A percentile compares a stretch with the other conserved stretches of the same genome.
Evolutionary conservation across 30 jellyfish, hydroid and myxozoan genomes (phyloP).

Genomic region (Mastigias papua): DNA sequence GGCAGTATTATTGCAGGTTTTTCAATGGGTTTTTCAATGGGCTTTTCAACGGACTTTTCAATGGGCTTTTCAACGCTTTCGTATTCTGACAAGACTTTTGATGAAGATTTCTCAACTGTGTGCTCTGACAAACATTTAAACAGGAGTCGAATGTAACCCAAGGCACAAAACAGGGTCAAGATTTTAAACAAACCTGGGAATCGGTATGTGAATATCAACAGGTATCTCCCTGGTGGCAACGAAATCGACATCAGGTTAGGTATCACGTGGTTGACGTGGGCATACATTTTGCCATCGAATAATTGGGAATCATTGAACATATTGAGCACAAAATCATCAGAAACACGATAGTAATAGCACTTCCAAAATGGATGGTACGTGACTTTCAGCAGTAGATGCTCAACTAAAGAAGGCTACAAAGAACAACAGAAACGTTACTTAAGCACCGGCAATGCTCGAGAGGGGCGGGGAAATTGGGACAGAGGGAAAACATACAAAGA

Average conservation of each 20-base stretch:
- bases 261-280: slow-evolving; percentile 81
- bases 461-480: no score
- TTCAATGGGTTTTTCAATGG: no score
- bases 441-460: no score
- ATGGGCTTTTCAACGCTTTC: no score
- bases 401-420: slow-evolving; percentile 73
- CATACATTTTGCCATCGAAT: slow-evolving; percentile 52
- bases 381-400: slow-evolving; percentile 88
- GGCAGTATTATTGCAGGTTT: no score
- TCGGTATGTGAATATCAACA: slow-evolving; percentile 80
- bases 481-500: no score
- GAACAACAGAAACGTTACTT: no score
- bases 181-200: slow-evolving; percentile 88
- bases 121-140: not conserved
- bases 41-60: no score
- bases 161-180: slow-evolving; percentile 59
- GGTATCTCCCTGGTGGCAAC: slow-evolving; percentile 93
- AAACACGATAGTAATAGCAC: slow-evolving; percentile 73
- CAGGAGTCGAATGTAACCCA: slow-evolving; percentile 3
- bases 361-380: slow-evolving; percentile 98
- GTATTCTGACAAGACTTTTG: no score
- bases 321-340: slow-evolving; percentile 60
- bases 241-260: slow-evolving; percentile 92
- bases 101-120: not conserved
- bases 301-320: slow-evolving; percentile 33